These are phyloP conservation scores for Pungitius pungitius DNA, from an alignment of 2,113 vertebrate species.

Conservation along the genomic window DNA sequence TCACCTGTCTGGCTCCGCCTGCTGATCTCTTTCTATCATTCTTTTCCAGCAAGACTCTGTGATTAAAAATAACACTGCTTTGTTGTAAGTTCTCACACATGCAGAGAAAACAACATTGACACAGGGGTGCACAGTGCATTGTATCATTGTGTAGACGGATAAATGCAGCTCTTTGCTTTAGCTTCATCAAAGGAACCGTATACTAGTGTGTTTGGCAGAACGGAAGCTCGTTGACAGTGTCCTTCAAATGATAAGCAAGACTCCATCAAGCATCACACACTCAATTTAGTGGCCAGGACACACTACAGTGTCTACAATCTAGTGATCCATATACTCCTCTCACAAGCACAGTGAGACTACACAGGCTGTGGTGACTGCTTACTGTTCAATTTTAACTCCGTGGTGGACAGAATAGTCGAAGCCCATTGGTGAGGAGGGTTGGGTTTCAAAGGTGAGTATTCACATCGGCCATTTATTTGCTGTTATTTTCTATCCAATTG, in stretches of 20 bases:
- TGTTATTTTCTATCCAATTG: background rate
- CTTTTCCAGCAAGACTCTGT: background rate
- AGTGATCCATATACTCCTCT: background rate
- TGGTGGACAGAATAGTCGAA: background rate
- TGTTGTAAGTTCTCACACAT: slow-evolving; percentile 24
- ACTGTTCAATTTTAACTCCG: background rate
- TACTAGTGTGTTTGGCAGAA: background rate
- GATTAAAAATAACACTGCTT: slow-evolving; percentile 27
- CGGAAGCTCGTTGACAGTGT: background rate
- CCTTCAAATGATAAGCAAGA: slow-evolving; percentile 6
- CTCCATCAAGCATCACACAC: slow-evolving; percentile 6
- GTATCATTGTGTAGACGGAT: slow-evolving; percentile 18
- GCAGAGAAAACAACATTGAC: slow-evolving; percentile 11
- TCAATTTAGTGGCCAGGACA: slow-evolving; percentile 1
- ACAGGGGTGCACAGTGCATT: background rate
- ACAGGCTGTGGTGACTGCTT: background rate
- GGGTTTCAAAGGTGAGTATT: background rate
- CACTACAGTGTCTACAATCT: background rate
- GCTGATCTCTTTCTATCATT: slow-evolving; percentile 12
- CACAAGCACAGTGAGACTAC: background rate
- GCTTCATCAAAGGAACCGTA: slow-evolving; percentile 20
- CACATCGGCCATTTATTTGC: background rate
- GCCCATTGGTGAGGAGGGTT: background rate
- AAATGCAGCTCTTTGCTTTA: slow-evolving; percentile 22
- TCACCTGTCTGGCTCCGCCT: slow-evolving; percentile 17